These are phyloP conservation scores for Cephus rjabovi DNA, from an alignment of 2,888 invertebrate genomes.

Conservation along the genomic window DNA sequence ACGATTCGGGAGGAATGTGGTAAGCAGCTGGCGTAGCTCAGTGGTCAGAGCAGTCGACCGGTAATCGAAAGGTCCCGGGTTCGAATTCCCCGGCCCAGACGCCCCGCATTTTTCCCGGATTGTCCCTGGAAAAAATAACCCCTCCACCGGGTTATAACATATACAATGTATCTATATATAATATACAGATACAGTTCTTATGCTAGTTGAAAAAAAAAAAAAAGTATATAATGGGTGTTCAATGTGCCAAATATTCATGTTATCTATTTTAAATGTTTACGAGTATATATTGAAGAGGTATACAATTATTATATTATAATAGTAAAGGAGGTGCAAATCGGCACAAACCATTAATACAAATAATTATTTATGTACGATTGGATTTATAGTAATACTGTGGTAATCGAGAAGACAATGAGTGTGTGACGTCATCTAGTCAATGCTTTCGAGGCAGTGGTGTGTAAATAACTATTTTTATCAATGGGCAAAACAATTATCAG, in stretches of 20 bases:
- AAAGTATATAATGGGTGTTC: constrained; percentile 49
- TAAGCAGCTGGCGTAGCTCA: too few species aligned
- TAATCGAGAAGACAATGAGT: constrained; percentile 17
- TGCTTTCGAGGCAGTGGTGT: constrained; percentile 10
- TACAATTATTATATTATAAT: constrained; percentile 20
- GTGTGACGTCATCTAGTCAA: background rate
- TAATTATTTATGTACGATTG: constrained; percentile 48
- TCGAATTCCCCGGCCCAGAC: too few species aligned
- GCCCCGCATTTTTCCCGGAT: too few species aligned
- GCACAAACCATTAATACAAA: constrained; percentile 29
- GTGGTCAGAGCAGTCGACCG: too few species aligned
- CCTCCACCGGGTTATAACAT: too few species aligned
- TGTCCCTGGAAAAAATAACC: too few species aligned
- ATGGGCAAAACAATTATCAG: constrained; percentile 27
- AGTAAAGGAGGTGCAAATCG: constrained; percentile 1
- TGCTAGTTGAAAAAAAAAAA: constrained; percentile 26
- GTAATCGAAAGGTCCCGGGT: too few species aligned
- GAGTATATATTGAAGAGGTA: constrained; percentile 29
- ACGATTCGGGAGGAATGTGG: too few species aligned
- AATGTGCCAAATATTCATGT: constrained; percentile 65
- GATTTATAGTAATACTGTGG: constrained; percentile 36
- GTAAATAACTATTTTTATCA: constrained; percentile 30
- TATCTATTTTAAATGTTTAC: constrained; percentile 61
- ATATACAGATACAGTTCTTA: background rate
- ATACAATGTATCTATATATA: too few species aligned